These are phyloP conservation scores for Cotesia congregata DNA, from an alignment of 2,888 invertebrate genomes.

Conservation along the genomic window DNA sequence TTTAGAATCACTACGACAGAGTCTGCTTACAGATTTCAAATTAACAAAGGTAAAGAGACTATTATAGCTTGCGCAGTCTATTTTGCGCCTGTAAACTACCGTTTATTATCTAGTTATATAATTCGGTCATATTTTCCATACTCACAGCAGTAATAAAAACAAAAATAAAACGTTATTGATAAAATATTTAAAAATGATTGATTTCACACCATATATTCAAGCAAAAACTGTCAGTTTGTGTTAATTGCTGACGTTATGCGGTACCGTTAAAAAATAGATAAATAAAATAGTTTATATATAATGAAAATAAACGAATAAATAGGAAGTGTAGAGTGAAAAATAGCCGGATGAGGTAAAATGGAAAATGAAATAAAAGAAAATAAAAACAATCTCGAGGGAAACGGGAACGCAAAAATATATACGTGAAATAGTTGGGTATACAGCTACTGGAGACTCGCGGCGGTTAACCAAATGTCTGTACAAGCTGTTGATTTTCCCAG, in stretches of 20 bases:
- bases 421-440: slow-evolving; percentile 19
- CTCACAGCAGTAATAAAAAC: background rate
- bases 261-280: background rate
- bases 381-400: slow-evolving; percentile 1
- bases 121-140: no score
- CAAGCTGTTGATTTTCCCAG: slow-evolving; percentile 43
- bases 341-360: background rate
- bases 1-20: no score
- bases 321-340: slow-evolving; percentile 4
- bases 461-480: slow-evolving; percentile 37
- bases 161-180: background rate
- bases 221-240: background rate
- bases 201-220: background rate
- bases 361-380: slow-evolving; percentile 5
- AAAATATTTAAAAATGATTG: background rate
- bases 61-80: background rate
- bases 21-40: background rate
- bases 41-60: background rate
- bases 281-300: background rate
- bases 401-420: background rate
- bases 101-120: no score
- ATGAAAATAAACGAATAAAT: slow-evolving; percentile 6
- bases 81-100: background rate
- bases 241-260: background rate
- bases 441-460: slow-evolving; percentile 6